Evolutionary conservation across 2,797 vertebrate genomes (phyloP).

Genomic region (Dipus sagitta): DNA sequence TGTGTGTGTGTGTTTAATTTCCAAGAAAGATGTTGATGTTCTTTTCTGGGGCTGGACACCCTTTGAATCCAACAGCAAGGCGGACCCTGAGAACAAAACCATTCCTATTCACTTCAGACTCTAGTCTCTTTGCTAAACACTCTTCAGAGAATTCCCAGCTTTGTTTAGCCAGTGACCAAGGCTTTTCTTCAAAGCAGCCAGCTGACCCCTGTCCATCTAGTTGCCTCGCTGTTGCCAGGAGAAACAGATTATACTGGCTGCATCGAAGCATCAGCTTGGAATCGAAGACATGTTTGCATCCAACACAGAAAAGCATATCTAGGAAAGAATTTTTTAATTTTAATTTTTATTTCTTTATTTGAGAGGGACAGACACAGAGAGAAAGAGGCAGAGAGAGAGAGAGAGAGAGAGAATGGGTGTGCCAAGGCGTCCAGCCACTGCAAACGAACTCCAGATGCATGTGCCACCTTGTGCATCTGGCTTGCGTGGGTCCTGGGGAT

Average conservation of each 20-base stretch:
- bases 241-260: conserved; percentile 67
- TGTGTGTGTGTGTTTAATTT: conserved; percentile 69
- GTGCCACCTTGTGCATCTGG: no score
- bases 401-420: no score
- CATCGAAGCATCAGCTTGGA: conserved; percentile 65
- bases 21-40: conserved; percentile 75
- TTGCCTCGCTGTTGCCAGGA: conserved; percentile 72
- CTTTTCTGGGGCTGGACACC: conserved; percentile 76
- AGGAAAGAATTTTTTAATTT: no score
- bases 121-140: conserved; percentile 77
- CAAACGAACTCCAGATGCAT: no score
- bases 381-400: no score
- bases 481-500: no score
- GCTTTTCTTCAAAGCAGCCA: conserved; percentile 69
- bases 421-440: no score
- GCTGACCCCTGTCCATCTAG: conserved; percentile 76
- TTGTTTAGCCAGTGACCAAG: conserved; percentile 80
- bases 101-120: conserved; percentile 81
- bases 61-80: conserved; percentile 77
- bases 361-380: no score
- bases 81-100: conserved; percentile 79
- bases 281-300: conserved; percentile 58
- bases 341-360: no score
- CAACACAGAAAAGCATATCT: conserved; percentile 15
- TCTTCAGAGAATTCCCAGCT: conserved; percentile 81